A percentile compares a stretch with the other conserved stretches of the same genome.
These are phyloP conservation scores for Salmo trutta DNA, from an alignment of 2,797 vertebrate genomes.

Conservation along the genomic window DNA sequence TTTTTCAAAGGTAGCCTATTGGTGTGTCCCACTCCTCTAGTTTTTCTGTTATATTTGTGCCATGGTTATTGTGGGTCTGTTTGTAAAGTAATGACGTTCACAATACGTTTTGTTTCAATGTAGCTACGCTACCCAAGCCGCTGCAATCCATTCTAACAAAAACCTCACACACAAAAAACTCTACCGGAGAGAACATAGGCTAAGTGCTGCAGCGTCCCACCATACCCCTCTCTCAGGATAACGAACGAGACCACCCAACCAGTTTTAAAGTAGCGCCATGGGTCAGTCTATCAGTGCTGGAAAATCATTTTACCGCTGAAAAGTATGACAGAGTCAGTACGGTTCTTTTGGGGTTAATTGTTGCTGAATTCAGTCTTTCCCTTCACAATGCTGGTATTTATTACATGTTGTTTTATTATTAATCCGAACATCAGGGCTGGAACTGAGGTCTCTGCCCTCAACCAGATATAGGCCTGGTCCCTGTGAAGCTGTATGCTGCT, in stretches of 20 bases:
- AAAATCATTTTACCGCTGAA: not conserved
- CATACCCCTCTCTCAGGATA: not conserved
- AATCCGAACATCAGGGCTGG: not conserved
- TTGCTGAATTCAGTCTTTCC: not conserved
- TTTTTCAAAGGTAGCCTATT: no score
- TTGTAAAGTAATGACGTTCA: not conserved
- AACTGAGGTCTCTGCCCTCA: not conserved
- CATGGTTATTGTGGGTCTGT: not conserved
- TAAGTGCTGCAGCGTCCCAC: not conserved
- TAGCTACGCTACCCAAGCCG: not conserved
- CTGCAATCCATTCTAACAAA: not conserved
- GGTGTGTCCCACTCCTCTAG: not conserved
- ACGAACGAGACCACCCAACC: not conserved
- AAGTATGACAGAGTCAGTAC: not conserved
- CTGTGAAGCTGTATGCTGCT: not conserved
- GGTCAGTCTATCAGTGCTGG: not conserved
- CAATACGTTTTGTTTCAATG: not conserved
- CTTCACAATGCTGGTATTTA: conserved; percentile 3
- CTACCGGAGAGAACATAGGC: not conserved
- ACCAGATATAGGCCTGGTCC: not conserved
- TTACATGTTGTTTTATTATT: conserved; percentile 5
- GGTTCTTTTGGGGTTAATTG: not conserved
- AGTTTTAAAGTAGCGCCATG: not conserved
- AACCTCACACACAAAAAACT: not conserved
- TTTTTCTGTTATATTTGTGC: not conserved